Evolutionary conservation across 2,888 invertebrate genomes (phyloP).

Genomic region (Eretmocerus hayati): DNA sequence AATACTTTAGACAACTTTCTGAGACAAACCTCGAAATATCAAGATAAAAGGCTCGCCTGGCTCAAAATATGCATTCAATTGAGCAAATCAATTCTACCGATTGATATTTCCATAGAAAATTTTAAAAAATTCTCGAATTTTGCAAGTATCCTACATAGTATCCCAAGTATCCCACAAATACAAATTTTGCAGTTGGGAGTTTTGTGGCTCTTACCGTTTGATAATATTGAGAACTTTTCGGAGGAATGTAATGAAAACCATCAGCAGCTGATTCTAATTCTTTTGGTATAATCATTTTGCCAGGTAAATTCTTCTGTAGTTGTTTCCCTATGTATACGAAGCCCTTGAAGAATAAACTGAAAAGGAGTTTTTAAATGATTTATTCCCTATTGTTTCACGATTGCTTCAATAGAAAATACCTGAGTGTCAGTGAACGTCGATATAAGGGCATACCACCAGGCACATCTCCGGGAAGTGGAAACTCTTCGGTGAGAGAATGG

Average conservation of each 20-base stretch:
- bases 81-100: too few relatives aligned
- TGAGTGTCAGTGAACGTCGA: slow-evolving; percentile 64
- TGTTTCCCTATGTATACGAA: slow-evolving; percentile 54
- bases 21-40: too few relatives aligned
- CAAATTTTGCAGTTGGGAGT: too few relatives aligned
- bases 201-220: too few relatives aligned
- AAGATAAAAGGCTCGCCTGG: too few relatives aligned
- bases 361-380: not conserved
- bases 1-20: too few relatives aligned
- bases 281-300: slow-evolving; percentile 26
- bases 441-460: slow-evolving; percentile 78
- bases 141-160: too few relatives aligned
- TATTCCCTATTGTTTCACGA: not conserved
- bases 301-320: slow-evolving; percentile 28
- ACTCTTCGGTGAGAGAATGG: slow-evolving; percentile 60
- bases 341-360: slow-evolving; percentile 60
- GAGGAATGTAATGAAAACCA: slow-evolving; percentile 51
- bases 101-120: too few relatives aligned
- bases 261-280: slow-evolving; percentile 43
- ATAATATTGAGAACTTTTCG: slow-evolving; percentile 64
- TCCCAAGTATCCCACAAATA: too few relatives aligned
- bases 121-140: too few relatives aligned
- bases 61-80: too few relatives aligned
- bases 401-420: slow-evolving; percentile 28
- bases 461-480: slow-evolving; percentile 63